Evolutionary conservation across 2,113 vertebrate species (phyloP).

Genomic region (Hypomesus transpacificus): DNA sequence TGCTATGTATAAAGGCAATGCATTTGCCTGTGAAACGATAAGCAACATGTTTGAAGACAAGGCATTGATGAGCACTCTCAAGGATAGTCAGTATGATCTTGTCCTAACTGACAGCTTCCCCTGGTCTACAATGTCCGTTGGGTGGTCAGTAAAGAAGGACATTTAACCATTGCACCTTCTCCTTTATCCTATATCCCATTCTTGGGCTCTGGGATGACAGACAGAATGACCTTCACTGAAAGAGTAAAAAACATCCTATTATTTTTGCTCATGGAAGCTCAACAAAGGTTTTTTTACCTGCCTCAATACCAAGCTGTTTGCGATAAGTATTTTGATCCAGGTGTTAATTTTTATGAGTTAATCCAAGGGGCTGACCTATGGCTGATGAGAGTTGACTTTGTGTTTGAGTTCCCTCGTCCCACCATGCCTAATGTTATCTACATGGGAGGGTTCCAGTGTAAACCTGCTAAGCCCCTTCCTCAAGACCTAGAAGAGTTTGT

Average conservation of each 20-base stretch:
- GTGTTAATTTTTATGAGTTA: slow-evolving; percentile 54
- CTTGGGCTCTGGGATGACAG: slow-evolving; percentile 50
- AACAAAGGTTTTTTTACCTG: slow-evolving; percentile 38
- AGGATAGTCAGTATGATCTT: slow-evolving; percentile 57
- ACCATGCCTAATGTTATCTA: slow-evolving; percentile 71
- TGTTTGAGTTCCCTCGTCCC: slow-evolving; percentile 72
- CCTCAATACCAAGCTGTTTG: slow-evolving; percentile 44
- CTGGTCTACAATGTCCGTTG: slow-evolving; percentile 65
- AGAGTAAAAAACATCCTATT: slow-evolving; percentile 59
- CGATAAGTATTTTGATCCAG: slow-evolving; percentile 59
- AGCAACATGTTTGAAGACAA: slow-evolving; percentile 55
- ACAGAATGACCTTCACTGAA: slow-evolving; percentile 66
- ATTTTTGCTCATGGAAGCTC: slow-evolving; percentile 19
- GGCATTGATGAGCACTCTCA: slow-evolving; percentile 48
- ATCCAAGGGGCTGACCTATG: slow-evolving; percentile 68
- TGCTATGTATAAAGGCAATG: slow-evolving; percentile 44
- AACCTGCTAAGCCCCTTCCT: slow-evolving; percentile 62
- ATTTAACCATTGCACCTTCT: slow-evolving; percentile 60
- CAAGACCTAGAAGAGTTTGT: slow-evolving; percentile 65
- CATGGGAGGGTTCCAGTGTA: slow-evolving; percentile 72
- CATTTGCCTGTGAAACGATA: slow-evolving; percentile 50
- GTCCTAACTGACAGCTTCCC: slow-evolving; percentile 65
- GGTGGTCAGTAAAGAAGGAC: slow-evolving; percentile 58
- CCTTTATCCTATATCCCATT: slow-evolving; percentile 65
- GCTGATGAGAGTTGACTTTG: slow-evolving; percentile 73